A percentile compares a stretch with the other conserved stretches of the same genome.
phyloP scores from a whole-genome alignment of 2,888 invertebrate genomes.

The Tetheella fluctuosa region DNA sequence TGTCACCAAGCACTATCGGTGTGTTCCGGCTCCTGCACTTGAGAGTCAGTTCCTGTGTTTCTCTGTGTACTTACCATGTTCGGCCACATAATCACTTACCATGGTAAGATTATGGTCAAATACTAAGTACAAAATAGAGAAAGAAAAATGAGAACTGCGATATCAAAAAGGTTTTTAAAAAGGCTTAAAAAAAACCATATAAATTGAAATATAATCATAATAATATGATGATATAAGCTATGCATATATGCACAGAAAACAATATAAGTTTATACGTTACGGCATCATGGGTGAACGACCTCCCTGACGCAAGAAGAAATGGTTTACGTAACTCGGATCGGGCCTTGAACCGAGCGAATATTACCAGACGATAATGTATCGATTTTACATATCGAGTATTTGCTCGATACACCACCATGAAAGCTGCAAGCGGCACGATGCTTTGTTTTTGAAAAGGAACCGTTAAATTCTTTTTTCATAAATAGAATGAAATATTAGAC shows the following conservation, averaged over 20 bases:
- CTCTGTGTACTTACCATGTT: too few species aligned
- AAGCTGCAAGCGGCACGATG: neutral
- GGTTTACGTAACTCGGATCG: slow-evolving; percentile 21
- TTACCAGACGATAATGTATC: slow-evolving; percentile 10
- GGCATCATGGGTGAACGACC: slow-evolving; percentile 11
- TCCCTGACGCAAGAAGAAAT: slow-evolving; percentile 19
- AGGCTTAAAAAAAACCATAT: neutral
- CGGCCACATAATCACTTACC: too few species aligned
- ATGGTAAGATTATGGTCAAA: too few species aligned
- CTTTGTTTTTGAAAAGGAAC: neutral
- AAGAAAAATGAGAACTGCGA: too few species aligned
- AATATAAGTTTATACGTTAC: neutral
- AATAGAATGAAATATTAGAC: too few species aligned
- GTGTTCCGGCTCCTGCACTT: too few species aligned
- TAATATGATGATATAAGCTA: neutral
- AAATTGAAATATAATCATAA: neutral
- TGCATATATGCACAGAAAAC: neutral
- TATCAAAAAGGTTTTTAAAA: too few species aligned
- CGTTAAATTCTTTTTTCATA: too few species aligned
- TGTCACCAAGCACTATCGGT: too few species aligned
- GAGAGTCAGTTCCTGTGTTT: too few species aligned
- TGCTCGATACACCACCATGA: neutral
- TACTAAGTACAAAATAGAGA: too few species aligned
- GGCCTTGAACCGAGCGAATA: slow-evolving; percentile 22
- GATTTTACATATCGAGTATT: neutral